phyloP scores from a whole-genome alignment of 2,888 invertebrate genomes.

The Lumbricus terrestris region DNA sequence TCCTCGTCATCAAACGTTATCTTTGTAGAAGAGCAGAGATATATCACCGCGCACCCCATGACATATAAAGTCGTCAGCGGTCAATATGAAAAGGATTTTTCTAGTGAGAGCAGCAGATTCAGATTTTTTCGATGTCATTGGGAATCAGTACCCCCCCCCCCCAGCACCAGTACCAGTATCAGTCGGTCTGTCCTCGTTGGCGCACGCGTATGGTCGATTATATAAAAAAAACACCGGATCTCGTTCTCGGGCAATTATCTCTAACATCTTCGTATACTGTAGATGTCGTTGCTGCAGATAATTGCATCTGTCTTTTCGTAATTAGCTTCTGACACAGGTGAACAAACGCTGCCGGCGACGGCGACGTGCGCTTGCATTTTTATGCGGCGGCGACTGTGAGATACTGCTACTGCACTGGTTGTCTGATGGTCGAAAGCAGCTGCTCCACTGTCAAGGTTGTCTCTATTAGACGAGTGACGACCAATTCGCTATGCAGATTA shows the following conservation, averaged over 20 bases:
- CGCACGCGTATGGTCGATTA: background rate
- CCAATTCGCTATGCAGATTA: background rate
- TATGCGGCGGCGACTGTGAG: background rate
- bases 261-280: background rate
- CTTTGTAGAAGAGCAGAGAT: too few relatives aligned
- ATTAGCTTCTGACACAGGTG: background rate
- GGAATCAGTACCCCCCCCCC: too few relatives aligned
- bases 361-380: background rate
- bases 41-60: too few relatives aligned
- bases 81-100: background rate
- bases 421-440: too few relatives aligned
- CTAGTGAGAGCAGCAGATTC: background rate
- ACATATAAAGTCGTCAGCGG: background rate
- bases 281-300: background rate
- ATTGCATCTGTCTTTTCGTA: background rate
- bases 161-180: too few relatives aligned
- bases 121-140: background rate
- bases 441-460: background rate
- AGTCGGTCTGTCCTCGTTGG: background rate
- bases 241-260: background rate
- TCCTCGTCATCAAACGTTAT: too few relatives aligned
- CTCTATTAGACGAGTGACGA: background rate
- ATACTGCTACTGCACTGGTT: rapidly evolving
- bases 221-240: too few relatives aligned
- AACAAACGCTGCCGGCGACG: background rate